Evolutionary conservation across 2,888 invertebrate species (phyloP).

Genomic region (Acrobasis repandana): DNA sequence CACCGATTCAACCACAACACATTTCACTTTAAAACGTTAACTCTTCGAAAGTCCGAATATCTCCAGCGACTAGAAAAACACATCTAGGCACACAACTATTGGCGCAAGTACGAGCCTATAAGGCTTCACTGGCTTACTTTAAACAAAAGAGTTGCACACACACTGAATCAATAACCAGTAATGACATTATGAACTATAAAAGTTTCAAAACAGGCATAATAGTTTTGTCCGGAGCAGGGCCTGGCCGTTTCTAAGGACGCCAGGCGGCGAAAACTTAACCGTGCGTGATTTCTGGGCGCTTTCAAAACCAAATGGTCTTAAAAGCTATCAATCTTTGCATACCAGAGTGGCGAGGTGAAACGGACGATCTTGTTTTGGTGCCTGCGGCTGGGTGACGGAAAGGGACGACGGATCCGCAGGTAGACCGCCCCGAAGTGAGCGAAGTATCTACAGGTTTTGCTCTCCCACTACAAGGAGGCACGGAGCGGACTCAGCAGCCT

Average conservation of each 20-base stretch:
- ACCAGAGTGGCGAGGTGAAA: slow-evolving; percentile 79
- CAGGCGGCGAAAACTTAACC: slow-evolving; percentile 80
- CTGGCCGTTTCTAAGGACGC: slow-evolving; percentile 75
- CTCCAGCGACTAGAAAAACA: slow-evolving; percentile 50
- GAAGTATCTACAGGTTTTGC: slow-evolving; percentile 82
- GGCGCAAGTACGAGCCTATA: slow-evolving; percentile 50
- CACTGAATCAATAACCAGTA: slow-evolving; percentile 62
- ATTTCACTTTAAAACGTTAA: slow-evolving; percentile 49
- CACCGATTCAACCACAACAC: slow-evolving; percentile 46
- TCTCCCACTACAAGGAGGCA: slow-evolving; percentile 80
- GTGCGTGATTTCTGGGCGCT: slow-evolving; percentile 81
- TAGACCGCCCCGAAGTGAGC: slow-evolving; percentile 73
- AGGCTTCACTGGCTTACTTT: slow-evolving; percentile 65
- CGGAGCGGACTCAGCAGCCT: slow-evolving; percentile 76
- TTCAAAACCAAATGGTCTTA: slow-evolving; percentile 82
- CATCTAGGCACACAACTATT: slow-evolving; percentile 50
- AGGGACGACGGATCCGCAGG: slow-evolving; percentile 72
- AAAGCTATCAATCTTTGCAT: slow-evolving; percentile 83
- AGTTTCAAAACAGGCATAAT: slow-evolving; percentile 50
- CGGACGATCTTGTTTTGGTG: slow-evolving; percentile 56
- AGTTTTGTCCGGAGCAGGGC: slow-evolving; percentile 58
- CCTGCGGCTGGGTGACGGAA: slow-evolving; percentile 56
- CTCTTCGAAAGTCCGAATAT: slow-evolving; percentile 38
- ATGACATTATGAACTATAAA: slow-evolving; percentile 62
- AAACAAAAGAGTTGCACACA: slow-evolving; percentile 55